A percentile compares a stretch with the other conserved stretches of the same genome.
Conservation (phyloP, 2,797 vertebrate genomes). For the Lindbergichthys nudifrons region DNA sequence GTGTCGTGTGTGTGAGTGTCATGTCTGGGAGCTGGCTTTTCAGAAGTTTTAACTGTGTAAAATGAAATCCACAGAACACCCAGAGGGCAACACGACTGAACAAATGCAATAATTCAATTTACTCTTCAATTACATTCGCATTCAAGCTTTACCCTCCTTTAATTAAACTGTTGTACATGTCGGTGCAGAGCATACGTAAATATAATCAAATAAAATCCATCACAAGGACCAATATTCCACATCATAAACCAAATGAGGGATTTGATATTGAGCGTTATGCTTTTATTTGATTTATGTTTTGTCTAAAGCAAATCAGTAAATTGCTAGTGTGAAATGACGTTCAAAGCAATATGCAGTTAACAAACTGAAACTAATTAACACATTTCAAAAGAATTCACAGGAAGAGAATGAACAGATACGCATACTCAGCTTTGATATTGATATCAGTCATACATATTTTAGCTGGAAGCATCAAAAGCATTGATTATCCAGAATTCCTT, state of each 20-base stretch:
- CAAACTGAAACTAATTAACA: conserved; percentile 70
- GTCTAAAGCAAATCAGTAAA: conserved; percentile 67
- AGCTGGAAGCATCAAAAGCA: conserved; percentile 39
- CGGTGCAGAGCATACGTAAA: conserved; percentile 62
- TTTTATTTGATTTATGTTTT: conserved; percentile 29
- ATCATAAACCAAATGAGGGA: conserved; percentile 67
- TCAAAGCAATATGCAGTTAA: conserved; percentile 65
- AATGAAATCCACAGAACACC: conserved; percentile 72
- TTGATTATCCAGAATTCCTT: conserved; percentile 40
- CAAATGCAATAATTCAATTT: conserved; percentile 83
- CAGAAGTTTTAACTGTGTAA: conserved; percentile 69
- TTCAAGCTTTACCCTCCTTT: conserved; percentile 73
- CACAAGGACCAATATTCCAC: conserved; percentile 71
- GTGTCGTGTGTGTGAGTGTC: conserved; percentile 50
- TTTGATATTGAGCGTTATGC: conserved; percentile 57
- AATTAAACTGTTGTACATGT: conserved; percentile 79
- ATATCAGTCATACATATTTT: conserved; percentile 46
- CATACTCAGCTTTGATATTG: conserved; percentile 51
- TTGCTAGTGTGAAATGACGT: conserved; percentile 70
- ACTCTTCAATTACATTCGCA: conserved; percentile 77
- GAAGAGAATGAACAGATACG: conserved; percentile 50
- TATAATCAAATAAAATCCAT: conserved; percentile 79
- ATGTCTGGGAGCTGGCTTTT: conserved; percentile 72
- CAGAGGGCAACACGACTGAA: conserved; percentile 77
- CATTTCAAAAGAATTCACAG: conserved; percentile 58